phyloP scores from a whole-genome alignment of 2,888 invertebrate species.

The Drosophila anomalata region DNA sequence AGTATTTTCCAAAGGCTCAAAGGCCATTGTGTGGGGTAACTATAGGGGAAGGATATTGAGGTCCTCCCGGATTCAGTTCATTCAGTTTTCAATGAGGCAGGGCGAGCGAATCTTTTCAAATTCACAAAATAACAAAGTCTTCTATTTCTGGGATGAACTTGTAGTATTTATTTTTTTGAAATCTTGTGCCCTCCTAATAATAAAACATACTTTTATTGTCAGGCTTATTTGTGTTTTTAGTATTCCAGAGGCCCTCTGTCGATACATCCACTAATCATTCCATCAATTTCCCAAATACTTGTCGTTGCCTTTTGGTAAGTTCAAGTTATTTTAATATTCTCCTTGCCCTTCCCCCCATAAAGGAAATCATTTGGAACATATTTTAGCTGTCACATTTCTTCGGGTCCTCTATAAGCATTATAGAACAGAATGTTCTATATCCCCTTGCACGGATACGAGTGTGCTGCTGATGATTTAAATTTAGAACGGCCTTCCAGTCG shows the following conservation, averaged over 20 bases:
- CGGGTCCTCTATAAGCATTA: slow-evolving; percentile 55
- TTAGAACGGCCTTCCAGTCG: slow-evolving; percentile 58
- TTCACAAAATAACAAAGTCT: background rate
- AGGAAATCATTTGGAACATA: slow-evolving; percentile 25
- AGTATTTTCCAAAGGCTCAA: slow-evolving; percentile 5
- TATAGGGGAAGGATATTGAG: slow-evolving; percentile 1
- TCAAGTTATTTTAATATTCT: slow-evolving; percentile 7
- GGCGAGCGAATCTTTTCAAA: background rate
- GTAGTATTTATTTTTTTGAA: slow-evolving; percentile 6
- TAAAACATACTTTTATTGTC: slow-evolving; percentile 13
- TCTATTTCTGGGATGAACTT: background rate
- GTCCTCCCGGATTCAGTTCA: background rate
- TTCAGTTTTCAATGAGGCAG: background rate
- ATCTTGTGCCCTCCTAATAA: background rate
- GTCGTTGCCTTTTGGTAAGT: slow-evolving; percentile 4
- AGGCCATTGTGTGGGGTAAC: slow-evolving; percentile 15
- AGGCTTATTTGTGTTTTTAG: slow-evolving; percentile 52
- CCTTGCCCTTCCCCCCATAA: background rate
- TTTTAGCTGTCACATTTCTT: slow-evolving; percentile 53
- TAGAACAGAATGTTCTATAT: slow-evolving; percentile 47
- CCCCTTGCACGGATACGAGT: slow-evolving; percentile 11
- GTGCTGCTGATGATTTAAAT: slow-evolving; percentile 42
- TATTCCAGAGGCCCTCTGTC: slow-evolving; percentile 22
- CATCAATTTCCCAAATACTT: slow-evolving; percentile 23
- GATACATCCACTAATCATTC: slow-evolving; percentile 12